phyloP scores from a whole-genome alignment of 1,140 invertebrate species.

The Zaprionus tsacasi region DNA sequence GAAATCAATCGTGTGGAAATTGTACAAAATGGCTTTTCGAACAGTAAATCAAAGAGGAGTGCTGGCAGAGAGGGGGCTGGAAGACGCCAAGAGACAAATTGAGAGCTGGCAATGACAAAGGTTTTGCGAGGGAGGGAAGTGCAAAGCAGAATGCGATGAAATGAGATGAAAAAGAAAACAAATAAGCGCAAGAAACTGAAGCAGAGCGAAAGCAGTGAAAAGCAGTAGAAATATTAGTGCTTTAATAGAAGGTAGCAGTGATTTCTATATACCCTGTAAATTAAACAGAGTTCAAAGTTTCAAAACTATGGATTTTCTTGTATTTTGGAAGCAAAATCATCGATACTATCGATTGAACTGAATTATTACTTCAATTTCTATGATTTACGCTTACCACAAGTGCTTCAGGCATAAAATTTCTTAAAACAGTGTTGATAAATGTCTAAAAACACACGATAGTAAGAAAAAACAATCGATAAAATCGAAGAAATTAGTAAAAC shows the following conservation, averaged over 20 bases:
- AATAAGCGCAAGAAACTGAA: neutral
- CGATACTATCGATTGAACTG: no score
- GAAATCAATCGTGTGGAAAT: conserved; percentile 82
- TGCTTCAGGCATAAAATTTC: no score
- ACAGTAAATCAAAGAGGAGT: conserved; percentile 59
- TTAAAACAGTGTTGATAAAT: no score
- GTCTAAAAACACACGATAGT: no score
- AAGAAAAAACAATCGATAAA: no score
- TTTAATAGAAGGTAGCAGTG: neutral
- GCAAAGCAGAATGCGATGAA: neutral
- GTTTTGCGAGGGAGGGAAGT: conserved; percentile 7
- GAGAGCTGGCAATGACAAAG: conserved; percentile 45
- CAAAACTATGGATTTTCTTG: no score
- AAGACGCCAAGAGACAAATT: conserved; percentile 30
- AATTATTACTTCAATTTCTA: no score
- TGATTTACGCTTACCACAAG: no score
- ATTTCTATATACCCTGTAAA: neutral
- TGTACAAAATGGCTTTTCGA: conserved; percentile 79
- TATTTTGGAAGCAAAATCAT: no score
- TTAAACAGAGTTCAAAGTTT: no score
- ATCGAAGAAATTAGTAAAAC: no score
- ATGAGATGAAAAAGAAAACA: conserved; percentile 36
- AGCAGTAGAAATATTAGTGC: neutral
- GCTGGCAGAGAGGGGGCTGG: neutral
- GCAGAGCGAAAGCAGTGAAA: neutral